Percentiles rank a stretch among this genome's conserved stretches.
phyloP scores from a whole-genome alignment of 2,888 invertebrate species.

The Tineola bisselliella region DNA sequence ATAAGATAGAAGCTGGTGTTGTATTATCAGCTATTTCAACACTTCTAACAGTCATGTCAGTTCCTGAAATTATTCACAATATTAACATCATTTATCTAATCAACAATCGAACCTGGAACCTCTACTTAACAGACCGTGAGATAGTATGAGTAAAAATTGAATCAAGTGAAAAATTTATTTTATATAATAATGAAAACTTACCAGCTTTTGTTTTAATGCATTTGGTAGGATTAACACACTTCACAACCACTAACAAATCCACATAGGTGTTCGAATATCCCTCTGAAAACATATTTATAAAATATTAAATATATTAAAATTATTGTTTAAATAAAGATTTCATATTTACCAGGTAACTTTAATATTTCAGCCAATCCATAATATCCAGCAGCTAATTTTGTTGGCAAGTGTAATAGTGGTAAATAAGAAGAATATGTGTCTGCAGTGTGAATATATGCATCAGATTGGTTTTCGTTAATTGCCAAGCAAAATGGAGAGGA shows the following conservation, averaged over 20 bases:
- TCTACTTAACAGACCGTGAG: no score
- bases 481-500: conserved; percentile 73
- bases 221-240: conserved; percentile 69
- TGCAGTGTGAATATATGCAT: conserved; percentile 68
- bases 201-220: conserved; percentile 71
- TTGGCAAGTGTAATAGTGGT: conserved; percentile 70
- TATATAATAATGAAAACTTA: no score
- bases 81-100: no score
- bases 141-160: no score
- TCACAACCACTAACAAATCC: conserved; percentile 76
- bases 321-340: no score
- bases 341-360: conserved; percentile 45
- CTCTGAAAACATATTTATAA: conserved; percentile 40
- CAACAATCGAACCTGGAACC: no score
- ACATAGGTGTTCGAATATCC: conserved; percentile 57
- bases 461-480: conserved; percentile 73
- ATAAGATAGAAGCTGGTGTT: conserved; percentile 65
- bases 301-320: no score
- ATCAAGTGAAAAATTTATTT: no score
- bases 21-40: conserved; percentile 74
- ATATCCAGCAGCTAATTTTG: conserved; percentile 70
- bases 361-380: conserved; percentile 64
- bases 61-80: neutral
- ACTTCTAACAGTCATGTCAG: conserved; percentile 69
- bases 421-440: conserved; percentile 55